phyloP scores from a whole-genome alignment of 2,113 vertebrate species.

The Leptobrachium ailaonicum region DNA sequence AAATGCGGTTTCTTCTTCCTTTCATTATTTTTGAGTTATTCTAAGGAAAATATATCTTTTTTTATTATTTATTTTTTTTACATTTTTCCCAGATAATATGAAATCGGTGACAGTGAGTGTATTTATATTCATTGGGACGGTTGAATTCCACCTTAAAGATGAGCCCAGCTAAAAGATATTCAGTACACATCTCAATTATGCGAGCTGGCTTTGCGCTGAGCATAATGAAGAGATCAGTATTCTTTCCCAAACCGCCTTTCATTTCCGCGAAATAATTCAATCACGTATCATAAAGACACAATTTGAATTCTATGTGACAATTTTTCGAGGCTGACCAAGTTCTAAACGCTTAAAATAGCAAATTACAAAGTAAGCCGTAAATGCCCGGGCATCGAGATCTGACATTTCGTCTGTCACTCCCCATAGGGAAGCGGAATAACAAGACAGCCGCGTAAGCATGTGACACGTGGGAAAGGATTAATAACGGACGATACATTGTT shows the following conservation, averaged over 20 bases:
- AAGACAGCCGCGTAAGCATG: background rate
- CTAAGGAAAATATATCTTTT: background rate
- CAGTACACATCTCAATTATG: constrained; percentile 38
- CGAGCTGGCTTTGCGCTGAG: constrained; percentile 25
- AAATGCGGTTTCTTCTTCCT: background rate
- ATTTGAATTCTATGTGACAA: constrained; percentile 28
- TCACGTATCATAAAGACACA: constrained; percentile 28
- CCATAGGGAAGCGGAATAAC: constrained; percentile 3
- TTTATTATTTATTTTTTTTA: constrained; percentile 21
- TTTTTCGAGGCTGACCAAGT: constrained; percentile 29
- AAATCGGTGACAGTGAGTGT: background rate
- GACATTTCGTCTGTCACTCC: constrained; percentile 27
- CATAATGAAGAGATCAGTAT: constrained; percentile 46
- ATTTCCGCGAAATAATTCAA: constrained; percentile 42
- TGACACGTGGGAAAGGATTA: background rate
- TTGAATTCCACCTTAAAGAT: constrained; percentile 36
- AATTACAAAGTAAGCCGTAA: constrained; percentile 14
- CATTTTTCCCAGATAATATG: constrained; percentile 24
- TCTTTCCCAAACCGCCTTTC: constrained; percentile 10
- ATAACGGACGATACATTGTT: background rate
- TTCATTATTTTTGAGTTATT: constrained; percentile 20
- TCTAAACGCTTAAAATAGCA: constrained; percentile 32
- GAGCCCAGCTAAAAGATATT: constrained; percentile 37
- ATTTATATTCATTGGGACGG: constrained; percentile 30
- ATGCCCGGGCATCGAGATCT: constrained; percentile 4